These are phyloP conservation scores for Acipenser transmontanus DNA, from an alignment of 2,797 vertebrate genomes.

Conservation along the genomic window DNA sequence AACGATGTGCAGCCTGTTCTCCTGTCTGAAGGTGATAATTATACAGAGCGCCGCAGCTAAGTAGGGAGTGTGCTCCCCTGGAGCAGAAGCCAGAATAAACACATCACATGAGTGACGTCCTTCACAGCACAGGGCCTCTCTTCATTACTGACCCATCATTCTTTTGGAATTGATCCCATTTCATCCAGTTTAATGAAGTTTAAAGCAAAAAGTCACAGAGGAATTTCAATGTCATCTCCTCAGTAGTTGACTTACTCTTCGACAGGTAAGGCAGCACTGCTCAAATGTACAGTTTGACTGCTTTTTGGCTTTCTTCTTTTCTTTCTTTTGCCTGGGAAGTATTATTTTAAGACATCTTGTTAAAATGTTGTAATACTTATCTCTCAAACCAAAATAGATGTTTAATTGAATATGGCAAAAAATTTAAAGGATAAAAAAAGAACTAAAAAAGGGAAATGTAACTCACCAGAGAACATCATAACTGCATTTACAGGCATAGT, in stretches of 20 bases:
- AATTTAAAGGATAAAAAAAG: too few species aligned
- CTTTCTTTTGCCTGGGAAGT: too few species aligned
- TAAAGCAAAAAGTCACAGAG: conserved; percentile 32
- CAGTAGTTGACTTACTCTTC: not conserved
- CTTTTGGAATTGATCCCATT: conserved; percentile 42
- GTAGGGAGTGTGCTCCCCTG: conserved; percentile 21
- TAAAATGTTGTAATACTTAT: too few species aligned
- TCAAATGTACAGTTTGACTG: too few species aligned
- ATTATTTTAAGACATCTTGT: too few species aligned
- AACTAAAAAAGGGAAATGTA: too few species aligned
- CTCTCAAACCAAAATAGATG: too few species aligned
- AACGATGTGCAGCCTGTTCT: conserved; percentile 30
- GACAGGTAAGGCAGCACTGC: too few species aligned
- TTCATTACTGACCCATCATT: conserved; percentile 38
- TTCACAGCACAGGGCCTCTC: conserved; percentile 21
- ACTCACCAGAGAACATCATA: too few species aligned
- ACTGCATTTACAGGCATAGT: too few species aligned
- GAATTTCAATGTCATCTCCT: conserved; percentile 36
- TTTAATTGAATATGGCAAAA: too few species aligned
- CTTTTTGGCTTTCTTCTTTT: too few species aligned
- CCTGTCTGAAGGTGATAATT: conserved; percentile 36
- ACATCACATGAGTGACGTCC: conserved; percentile 22
- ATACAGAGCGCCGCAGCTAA: conserved; percentile 21
- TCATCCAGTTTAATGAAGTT: conserved; percentile 45
- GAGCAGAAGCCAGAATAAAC: conserved; percentile 32